A percentile compares a stretch with the other conserved stretches of the same genome.
Conservation (phyloP, 2,113 vertebrate genomes). For the Vidua macroura region DNA sequence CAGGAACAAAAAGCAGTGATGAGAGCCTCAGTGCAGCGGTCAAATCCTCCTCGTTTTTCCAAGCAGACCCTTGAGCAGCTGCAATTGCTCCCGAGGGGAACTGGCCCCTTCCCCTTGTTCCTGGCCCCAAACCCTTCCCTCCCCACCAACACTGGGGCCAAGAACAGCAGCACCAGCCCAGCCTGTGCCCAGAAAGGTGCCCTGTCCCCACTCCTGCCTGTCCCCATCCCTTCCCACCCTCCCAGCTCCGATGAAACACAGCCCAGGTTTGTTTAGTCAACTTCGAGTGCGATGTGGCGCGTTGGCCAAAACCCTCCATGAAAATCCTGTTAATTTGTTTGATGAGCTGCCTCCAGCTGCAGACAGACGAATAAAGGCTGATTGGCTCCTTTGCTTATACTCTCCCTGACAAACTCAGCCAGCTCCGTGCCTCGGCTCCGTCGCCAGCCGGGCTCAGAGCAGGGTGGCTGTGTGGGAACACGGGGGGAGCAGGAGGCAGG, state of each 20-base stretch:
- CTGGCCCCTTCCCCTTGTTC: background rate
- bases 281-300: background rate
- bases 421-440: background rate
- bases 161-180: background rate
- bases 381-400: conserved; percentile 27
- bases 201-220: background rate
- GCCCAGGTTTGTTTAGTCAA: conserved; percentile 40
- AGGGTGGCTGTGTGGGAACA: background rate
- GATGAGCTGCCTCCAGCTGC: conserved; percentile 57
- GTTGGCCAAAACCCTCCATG: conserved; percentile 23
- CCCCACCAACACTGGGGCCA: background rate
- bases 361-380: conserved; percentile 46
- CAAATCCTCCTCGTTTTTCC: rapidly evolving
- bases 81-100: background rate
- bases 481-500: background rate
- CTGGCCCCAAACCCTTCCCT: background rate
- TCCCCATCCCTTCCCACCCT: background rate
- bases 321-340: conserved; percentile 65
- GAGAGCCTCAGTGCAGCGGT: background rate
- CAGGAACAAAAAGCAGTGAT: background rate
- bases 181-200: background rate
- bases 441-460: background rate
- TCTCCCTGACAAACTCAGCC: background rate
- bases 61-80: background rate
- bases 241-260: background rate